Evolutionary conservation across 1,140 invertebrate genomes (phyloP).

Genomic region (Drosophila serrata): DNA sequence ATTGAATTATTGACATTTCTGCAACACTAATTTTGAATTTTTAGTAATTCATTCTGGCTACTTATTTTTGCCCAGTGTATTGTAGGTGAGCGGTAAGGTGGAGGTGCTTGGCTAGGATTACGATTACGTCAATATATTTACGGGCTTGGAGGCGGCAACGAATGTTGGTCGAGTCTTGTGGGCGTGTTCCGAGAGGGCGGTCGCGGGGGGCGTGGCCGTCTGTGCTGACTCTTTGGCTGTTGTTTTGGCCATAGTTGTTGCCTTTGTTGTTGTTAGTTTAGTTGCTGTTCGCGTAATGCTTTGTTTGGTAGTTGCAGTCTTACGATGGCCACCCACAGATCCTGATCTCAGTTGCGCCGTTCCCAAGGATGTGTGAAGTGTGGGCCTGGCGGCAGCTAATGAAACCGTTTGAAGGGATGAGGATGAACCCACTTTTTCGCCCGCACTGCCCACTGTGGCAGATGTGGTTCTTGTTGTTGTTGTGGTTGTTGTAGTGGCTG

Average conservation of each 20-base stretch:
- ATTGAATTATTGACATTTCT: background rate
- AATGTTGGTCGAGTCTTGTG: slow-evolving; percentile 66
- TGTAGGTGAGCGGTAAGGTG: background rate
- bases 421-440: slow-evolving; percentile 27
- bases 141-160: slow-evolving; percentile 64
- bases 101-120: slow-evolving; percentile 30
- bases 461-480: slow-evolving; percentile 34
- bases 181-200: slow-evolving; percentile 28
- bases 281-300: slow-evolving; percentile 23
- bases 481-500: slow-evolving; percentile 31
- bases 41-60: background rate
- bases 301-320: slow-evolving; percentile 36
- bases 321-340: slow-evolving; percentile 27
- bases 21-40: background rate
- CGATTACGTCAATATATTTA: slow-evolving; percentile 67
- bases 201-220: slow-evolving; percentile 43
- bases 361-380: slow-evolving; percentile 17
- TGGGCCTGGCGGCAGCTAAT: slow-evolving; percentile 35
- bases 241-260: slow-evolving; percentile 20
- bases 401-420: slow-evolving; percentile 46
- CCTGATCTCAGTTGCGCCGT: slow-evolving; percentile 18
- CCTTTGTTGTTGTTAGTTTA: slow-evolving; percentile 33
- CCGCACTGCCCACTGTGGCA: slow-evolving; percentile 17
- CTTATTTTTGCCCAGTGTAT: slow-evolving; percentile 15
- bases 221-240: slow-evolving; percentile 23